Evolutionary conservation across 2,888 invertebrate genomes (phyloP).

Genomic region (Drosophila demipolita): DNA sequence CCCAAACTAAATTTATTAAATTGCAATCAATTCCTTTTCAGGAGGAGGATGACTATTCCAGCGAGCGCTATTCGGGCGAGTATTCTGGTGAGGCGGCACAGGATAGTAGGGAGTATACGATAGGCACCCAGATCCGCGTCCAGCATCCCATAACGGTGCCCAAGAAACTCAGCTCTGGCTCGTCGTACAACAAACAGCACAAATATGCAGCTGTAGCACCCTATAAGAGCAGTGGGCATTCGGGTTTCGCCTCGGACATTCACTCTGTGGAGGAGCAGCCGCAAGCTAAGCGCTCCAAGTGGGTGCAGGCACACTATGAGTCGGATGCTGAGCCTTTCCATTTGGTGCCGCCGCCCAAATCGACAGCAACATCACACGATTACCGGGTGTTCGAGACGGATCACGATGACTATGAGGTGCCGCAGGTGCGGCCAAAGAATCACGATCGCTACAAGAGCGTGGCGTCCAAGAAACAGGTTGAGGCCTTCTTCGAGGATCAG

Average conservation of each 20-base stretch:
- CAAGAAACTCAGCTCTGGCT: conserved; percentile 64
- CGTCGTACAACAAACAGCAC: conserved; percentile 62
- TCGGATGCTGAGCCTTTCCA: conserved; percentile 79
- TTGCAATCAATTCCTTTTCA: conserved; percentile 20
- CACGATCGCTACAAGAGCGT: conserved; percentile 78
- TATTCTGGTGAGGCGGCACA: conserved; percentile 73
- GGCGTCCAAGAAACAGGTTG: conserved; percentile 82
- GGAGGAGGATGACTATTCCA: conserved; percentile 82
- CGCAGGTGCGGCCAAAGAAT: conserved; percentile 46
- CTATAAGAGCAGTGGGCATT: conserved; percentile 53
- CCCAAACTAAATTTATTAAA: neutral
- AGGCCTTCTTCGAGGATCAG: conserved; percentile 80
- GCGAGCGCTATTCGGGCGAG: conserved; percentile 74
- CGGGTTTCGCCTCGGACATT: conserved; percentile 45
- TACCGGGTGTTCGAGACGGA: conserved; percentile 80
- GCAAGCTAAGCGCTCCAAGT: conserved; percentile 67
- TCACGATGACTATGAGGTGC: conserved; percentile 73
- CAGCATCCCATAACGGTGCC: conserved; percentile 81
- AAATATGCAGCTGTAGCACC: conserved; percentile 66
- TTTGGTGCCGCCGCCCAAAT: conserved; percentile 77
- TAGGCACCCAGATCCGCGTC: conserved; percentile 82
- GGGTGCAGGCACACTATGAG: conserved; percentile 70
- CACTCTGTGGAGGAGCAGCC: conserved; percentile 59
- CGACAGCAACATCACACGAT: conserved; percentile 56
- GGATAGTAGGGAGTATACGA: conserved; percentile 82